Conservation (phyloP, 2,113 vertebrate species). For the Solea solea region DNA sequence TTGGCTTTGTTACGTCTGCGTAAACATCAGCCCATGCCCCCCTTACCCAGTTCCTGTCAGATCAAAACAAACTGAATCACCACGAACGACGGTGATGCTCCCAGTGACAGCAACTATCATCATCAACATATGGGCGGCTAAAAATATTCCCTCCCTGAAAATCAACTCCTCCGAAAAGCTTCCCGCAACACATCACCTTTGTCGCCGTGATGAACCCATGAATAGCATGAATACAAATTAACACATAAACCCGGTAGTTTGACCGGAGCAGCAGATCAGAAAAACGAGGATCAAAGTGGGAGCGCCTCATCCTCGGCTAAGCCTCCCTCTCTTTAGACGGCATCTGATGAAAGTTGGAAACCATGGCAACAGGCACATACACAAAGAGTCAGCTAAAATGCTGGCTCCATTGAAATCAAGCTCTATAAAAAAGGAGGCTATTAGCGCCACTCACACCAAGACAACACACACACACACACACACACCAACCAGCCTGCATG, state of each 20-base stretch:
- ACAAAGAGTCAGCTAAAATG: constrained; percentile 72
- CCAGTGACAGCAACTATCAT: constrained; percentile 35
- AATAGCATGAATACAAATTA: constrained; percentile 11
- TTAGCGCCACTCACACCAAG: constrained; percentile 29
- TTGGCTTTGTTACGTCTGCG: constrained; percentile 27
- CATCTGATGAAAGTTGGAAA: constrained; percentile 80
- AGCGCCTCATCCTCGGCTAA: constrained; percentile 56
- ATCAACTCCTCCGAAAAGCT: neutral
- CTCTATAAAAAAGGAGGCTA: constrained; percentile 50
- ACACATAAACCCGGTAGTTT: constrained; percentile 13
- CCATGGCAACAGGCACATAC: constrained; percentile 81
- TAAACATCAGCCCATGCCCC: constrained; percentile 62
- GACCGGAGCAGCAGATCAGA: constrained; percentile 49
- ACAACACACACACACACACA: constrained; percentile 33
- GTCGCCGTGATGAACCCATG: neutral
- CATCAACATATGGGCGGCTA: constrained; percentile 15
- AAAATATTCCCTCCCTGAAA: constrained; percentile 28
- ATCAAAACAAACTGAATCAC: constrained; percentile 66
- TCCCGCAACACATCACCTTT: neutral
- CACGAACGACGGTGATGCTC: constrained; percentile 9
- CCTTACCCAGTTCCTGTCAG: constrained; percentile 53
- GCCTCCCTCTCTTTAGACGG: constrained; percentile 38
- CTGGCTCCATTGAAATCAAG: constrained; percentile 49
- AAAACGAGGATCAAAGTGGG: constrained; percentile 51
- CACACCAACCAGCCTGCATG: constrained; percentile 12